These are phyloP conservation scores for Leucoptera coffeella DNA, from an alignment of 2,888 invertebrate genomes.

Conservation along the genomic window DNA sequence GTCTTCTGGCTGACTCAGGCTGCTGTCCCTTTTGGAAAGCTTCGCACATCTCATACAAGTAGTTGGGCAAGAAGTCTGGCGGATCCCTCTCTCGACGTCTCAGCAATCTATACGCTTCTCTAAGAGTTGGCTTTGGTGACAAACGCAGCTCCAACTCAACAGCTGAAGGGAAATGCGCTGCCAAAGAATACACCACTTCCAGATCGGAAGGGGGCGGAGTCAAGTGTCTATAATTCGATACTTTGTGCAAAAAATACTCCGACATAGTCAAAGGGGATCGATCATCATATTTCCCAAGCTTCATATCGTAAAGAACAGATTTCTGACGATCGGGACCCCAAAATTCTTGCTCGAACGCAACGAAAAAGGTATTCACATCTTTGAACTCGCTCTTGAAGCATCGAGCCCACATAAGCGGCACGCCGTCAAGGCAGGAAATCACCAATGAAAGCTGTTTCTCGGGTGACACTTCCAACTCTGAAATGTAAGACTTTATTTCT, in stretches of 20 bases:
- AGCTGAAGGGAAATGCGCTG: conserved; percentile 39
- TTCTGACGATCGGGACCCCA: conserved; percentile 42
- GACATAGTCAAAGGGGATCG: conserved; percentile 31
- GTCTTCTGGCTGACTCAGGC: conserved; percentile 27
- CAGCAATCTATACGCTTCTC: conserved; percentile 37
- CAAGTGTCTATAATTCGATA: conserved; percentile 37
- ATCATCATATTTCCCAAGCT: conserved; percentile 38
- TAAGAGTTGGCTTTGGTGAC: conserved; percentile 37
- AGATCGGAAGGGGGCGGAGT: conserved; percentile 40
- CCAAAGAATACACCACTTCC: conserved; percentile 40
- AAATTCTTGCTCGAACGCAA: conserved; percentile 38
- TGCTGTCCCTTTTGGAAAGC: conserved; percentile 34
- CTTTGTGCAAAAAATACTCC: conserved; percentile 41
- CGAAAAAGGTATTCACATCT: conserved; percentile 25
- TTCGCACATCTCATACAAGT: conserved; percentile 46
- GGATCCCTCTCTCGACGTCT: conserved; percentile 38
- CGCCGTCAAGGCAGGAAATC: conserved; percentile 37
- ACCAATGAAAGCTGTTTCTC: conserved; percentile 36
- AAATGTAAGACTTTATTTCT: conserved; percentile 31
- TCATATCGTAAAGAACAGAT: conserved; percentile 36
- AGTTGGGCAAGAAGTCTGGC: conserved; percentile 38
- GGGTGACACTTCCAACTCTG: conserved; percentile 26
- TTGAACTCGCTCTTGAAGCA: conserved; percentile 36
- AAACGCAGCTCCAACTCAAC: conserved; percentile 40
- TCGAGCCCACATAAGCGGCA: conserved; percentile 41